phyloP scores from a whole-genome alignment of 2,113 vertebrate genomes.

The Scomber japonicus region DNA sequence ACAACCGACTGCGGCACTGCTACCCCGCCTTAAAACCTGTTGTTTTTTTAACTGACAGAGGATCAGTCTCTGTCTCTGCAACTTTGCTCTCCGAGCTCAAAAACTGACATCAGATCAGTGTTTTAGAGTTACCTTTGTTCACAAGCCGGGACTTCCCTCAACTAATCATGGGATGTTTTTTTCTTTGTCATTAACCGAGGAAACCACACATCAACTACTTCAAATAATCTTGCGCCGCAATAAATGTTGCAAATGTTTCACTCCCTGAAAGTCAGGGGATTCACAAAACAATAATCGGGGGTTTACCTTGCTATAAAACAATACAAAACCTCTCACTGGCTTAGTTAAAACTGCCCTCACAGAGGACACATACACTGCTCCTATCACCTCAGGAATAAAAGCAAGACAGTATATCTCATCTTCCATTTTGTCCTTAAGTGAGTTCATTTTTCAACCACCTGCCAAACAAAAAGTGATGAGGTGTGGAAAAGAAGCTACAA shows the following conservation, averaged over 20 bases:
- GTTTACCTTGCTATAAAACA: not conserved
- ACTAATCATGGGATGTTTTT: not conserved
- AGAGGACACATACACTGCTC: accelerated
- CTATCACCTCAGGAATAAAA: not conserved
- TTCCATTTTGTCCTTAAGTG: not conserved
- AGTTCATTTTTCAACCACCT: not conserved
- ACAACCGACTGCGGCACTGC: slow-evolving; percentile 3
- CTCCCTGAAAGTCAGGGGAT: slow-evolving; percentile 31
- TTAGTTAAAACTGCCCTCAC: accelerated
- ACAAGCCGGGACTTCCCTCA: not conserved
- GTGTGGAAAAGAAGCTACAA: not conserved
- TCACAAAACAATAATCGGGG: not conserved
- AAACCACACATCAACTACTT: not conserved
- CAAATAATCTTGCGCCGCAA: accelerated
- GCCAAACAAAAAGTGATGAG: not conserved
- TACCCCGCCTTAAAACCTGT: not conserved
- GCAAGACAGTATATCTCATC: accelerated
- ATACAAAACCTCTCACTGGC: not conserved
- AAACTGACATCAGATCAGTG: not conserved
- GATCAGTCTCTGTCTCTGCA: no score
- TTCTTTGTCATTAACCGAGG: not conserved
- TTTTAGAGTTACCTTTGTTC: accelerated
- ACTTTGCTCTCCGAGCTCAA: not conserved
- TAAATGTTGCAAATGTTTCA: not conserved
- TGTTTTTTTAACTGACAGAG: not conserved